Percentiles rank a stretch among this genome's conserved stretches.
Conservation (phyloP, 1,140 invertebrate species). For the Drosophila fuyamai region DNA sequence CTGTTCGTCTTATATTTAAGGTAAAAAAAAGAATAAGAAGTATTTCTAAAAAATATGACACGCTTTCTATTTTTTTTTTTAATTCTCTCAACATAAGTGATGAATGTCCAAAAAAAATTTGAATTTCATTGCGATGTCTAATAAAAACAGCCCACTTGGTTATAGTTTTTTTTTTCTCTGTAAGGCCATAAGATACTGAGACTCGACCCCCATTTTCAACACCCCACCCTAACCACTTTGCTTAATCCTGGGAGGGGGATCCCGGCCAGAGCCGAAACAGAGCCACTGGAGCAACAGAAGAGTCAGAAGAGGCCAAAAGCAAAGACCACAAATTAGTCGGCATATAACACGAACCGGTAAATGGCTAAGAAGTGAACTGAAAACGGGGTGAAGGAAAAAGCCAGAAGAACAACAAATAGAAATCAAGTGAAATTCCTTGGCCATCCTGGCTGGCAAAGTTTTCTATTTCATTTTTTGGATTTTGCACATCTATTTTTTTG, state of each 20-base stretch:
- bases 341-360: conserved; percentile 50
- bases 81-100: no score
- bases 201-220: conserved; percentile 10
- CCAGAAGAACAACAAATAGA: conserved; percentile 38
- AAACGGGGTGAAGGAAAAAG: neutral
- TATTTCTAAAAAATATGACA: no score
- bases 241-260: conserved; percentile 20
- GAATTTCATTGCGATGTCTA: no score
- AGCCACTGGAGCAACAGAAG: conserved; percentile 21
- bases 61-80: neutral
- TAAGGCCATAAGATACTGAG: conserved; percentile 71
- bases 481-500: conserved; percentile 37
- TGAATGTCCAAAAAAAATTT: no score
- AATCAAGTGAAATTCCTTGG: conserved; percentile 56
- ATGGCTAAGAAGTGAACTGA: conserved; percentile 30
- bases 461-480: conserved; percentile 45
- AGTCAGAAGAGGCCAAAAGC: conserved; percentile 64
- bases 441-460: conserved; percentile 39
- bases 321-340: conserved; percentile 81
- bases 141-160: neutral
- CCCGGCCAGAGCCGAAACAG: conserved; percentile 11
- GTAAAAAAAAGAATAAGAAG: no score
- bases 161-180: conserved; percentile 29
- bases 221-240: conserved; percentile 1
- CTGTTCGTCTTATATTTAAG: no score